Conservation (phyloP, 2,113 vertebrate genomes). For the Xerus inauris region DNA sequence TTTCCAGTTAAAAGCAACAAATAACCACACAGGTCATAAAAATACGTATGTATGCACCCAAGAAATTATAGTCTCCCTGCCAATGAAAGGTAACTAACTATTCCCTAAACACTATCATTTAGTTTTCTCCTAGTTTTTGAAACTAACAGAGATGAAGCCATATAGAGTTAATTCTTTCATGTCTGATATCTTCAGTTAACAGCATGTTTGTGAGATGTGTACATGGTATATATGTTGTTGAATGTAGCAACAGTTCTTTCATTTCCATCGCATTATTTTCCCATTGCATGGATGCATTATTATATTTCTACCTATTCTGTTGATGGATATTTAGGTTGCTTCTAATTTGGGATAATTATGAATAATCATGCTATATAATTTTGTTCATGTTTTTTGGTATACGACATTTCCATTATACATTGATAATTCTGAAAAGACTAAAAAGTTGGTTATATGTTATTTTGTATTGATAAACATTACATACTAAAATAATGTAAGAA, state of each 20-base stretch:
- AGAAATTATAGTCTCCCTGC: not conserved
- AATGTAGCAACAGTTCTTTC: not conserved
- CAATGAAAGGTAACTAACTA: not conserved
- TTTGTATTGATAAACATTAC: not conserved
- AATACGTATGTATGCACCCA: not conserved
- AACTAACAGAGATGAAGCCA: not conserved
- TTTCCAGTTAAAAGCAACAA: not conserved
- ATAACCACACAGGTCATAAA: not conserved
- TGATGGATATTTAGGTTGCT: not conserved
- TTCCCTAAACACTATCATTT: not conserved
- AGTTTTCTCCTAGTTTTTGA: not conserved
- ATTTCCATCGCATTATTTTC: not conserved
- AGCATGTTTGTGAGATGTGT: not conserved
- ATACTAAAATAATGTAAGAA: not conserved
- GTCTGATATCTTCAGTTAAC: not conserved
- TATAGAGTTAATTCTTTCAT: not conserved
- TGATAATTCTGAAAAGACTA: not conserved
- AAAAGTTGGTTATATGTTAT: not conserved
- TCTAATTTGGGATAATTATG: not conserved
- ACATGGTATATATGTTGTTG: no score
- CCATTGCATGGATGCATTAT: not conserved
- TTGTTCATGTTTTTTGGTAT: not conserved
- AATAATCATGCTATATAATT: not conserved
- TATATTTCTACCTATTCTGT: not conserved
- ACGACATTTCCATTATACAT: not conserved